phyloP scores from a whole-genome alignment of 1,140 invertebrate species.

The Calephelis virginiensis region DNA sequence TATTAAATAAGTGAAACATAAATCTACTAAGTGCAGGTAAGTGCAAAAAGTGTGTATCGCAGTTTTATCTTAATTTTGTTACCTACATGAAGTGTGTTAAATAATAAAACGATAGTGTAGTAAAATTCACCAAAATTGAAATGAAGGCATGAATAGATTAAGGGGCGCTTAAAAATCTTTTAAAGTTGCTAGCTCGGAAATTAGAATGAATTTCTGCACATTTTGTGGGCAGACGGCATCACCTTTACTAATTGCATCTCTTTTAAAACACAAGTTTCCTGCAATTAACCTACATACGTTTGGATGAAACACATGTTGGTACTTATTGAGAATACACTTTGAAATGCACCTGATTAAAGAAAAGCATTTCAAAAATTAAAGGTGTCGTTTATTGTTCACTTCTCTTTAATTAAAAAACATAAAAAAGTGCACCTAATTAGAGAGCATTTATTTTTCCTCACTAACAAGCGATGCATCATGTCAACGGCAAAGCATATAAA shows the following conservation, averaged over 20 bases:
- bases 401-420: conserved; percentile 8
- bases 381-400: conserved; percentile 7
- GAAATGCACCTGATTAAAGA: conserved; percentile 25
- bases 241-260: conserved; percentile 67
- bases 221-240: conserved; percentile 43
- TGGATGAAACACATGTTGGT: conserved; percentile 32
- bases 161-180: conserved; percentile 11
- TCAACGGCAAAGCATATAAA: neutral
- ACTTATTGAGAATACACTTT: conserved; percentile 38
- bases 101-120: neutral
- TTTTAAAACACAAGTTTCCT: conserved; percentile 57
- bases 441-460: neutral
- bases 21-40: no score
- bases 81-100: neutral
- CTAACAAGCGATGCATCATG: neutral
- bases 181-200: conserved; percentile 38
- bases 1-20: no score
- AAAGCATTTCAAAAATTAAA: conserved; percentile 1
- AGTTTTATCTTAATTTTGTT: no score
- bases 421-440: conserved; percentile 1
- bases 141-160: neutral
- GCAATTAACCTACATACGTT: conserved; percentile 67
- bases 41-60: no score
- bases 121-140: neutral
- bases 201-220: conserved; percentile 50